Conservation (phyloP, 2,888 invertebrate genomes). For the Drosophila austrosaltans region DNA sequence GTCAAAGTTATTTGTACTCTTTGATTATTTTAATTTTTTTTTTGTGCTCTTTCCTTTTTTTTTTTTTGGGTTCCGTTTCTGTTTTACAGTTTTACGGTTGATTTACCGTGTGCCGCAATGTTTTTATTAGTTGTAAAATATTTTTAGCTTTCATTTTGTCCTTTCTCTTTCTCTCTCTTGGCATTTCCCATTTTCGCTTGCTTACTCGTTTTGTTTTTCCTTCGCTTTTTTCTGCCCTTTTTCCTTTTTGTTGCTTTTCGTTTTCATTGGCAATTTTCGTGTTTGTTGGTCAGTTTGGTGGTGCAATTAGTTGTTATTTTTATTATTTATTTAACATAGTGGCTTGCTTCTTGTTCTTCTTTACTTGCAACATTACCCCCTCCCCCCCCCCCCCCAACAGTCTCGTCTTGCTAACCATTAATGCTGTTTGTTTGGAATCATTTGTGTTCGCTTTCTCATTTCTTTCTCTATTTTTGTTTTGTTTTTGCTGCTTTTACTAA, state of each 20-base stretch:
- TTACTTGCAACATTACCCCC: conserved; percentile 3
- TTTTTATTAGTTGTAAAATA: conserved; percentile 69
- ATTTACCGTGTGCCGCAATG: conserved; percentile 66
- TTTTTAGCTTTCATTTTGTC: conserved; percentile 39
- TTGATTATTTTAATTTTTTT: not conserved
- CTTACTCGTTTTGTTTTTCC: conserved; percentile 4
- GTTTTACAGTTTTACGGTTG: conserved; percentile 62
- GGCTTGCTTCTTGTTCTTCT: not conserved
- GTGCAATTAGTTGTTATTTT: conserved; percentile 64
- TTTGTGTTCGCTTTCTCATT: not conserved
- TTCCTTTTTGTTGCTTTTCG: conserved; percentile 26
- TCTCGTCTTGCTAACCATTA: conserved; percentile 33
- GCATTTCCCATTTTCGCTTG: conserved; percentile 23
- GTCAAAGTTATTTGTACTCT: not conserved
- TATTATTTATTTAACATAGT: conserved; percentile 45
- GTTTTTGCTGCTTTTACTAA: conserved; percentile 57
- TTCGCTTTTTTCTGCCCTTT: not conserved
- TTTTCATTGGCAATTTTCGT: conserved; percentile 54
- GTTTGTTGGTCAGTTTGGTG: conserved; percentile 49
- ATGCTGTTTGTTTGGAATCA: conserved; percentile 29
- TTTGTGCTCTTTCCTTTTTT: conserved; percentile 13
- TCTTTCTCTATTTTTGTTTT: conserved; percentile 21
- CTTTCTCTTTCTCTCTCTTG: not conserved
- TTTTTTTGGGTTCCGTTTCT: conserved; percentile 14
- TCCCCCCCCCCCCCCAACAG: not conserved